phyloP scores from a whole-genome alignment of 1,140 invertebrate genomes.

The Leptopilina boulardi region DNA sequence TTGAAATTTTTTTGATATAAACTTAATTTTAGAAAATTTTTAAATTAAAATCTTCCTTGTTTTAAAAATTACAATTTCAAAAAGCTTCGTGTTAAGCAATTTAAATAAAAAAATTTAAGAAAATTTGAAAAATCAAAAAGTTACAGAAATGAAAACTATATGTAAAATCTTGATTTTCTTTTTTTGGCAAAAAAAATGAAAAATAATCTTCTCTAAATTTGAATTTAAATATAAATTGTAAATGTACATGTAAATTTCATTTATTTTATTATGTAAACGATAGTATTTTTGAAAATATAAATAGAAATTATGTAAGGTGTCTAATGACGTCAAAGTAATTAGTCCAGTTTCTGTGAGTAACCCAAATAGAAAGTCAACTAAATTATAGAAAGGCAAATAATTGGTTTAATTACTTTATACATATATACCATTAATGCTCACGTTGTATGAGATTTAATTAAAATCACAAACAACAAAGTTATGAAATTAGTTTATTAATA shows the following conservation, averaged over 20 bases:
- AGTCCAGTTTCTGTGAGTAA: slow-evolving; percentile 2
- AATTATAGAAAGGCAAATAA: slow-evolving; percentile 2
- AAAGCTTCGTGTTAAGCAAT: too few relatives aligned
- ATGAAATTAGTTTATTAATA: not conserved
- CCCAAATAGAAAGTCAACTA: not conserved
- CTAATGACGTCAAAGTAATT: slow-evolving; percentile 17
- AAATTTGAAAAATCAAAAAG: too few relatives aligned
- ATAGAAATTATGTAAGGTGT: slow-evolving; percentile 18
- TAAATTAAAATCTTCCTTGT: too few relatives aligned
- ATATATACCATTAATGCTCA: not conserved
- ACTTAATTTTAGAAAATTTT: too few relatives aligned
- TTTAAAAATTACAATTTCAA: too few relatives aligned
- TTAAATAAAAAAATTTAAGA: too few relatives aligned
- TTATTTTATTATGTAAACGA: not conserved
- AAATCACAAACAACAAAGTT: not conserved
- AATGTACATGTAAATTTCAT: not conserved
- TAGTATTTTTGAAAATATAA: slow-evolving; percentile 3
- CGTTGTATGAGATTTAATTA: not conserved
- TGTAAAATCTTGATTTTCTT: too few relatives aligned
- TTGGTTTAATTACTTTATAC: not conserved
- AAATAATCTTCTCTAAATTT: too few relatives aligned
- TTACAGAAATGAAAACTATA: too few relatives aligned
- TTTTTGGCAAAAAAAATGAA: too few relatives aligned
- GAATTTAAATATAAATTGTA: not conserved
- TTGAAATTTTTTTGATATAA: too few relatives aligned